Evolutionary conservation across 2,797 vertebrate species (phyloP).

Genomic region (Myotis findleyi): DNA sequence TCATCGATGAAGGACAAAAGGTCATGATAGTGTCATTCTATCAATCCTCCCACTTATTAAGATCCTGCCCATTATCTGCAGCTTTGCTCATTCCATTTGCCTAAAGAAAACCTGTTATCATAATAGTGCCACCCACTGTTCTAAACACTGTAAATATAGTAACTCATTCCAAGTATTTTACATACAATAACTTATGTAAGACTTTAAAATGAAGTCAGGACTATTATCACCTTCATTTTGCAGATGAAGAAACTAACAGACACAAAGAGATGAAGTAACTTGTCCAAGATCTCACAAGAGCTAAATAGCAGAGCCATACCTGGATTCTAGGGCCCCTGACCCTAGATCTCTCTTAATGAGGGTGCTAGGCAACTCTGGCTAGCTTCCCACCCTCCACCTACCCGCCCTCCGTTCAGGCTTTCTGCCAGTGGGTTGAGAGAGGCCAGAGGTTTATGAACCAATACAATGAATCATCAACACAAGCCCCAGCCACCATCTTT

Average conservation of each 20-base stretch:
- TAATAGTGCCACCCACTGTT: neutral
- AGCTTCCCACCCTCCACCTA: neutral
- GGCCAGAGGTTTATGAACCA: neutral
- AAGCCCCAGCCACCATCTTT: too few species aligned
- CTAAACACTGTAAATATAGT: neutral
- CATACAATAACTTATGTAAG: neutral
- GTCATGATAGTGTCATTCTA: neutral
- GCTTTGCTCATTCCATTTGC: neutral
- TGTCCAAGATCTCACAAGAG: neutral
- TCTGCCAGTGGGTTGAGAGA: neutral
- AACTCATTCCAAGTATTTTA: neutral
- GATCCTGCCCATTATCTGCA: neutral
- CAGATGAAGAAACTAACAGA: neutral
- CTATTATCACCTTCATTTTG: neutral
- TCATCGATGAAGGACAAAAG: neutral
- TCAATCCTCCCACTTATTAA: neutral
- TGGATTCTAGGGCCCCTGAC: neutral
- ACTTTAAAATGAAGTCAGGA: neutral
- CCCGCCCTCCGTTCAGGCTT: neutral
- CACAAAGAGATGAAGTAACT: neutral
- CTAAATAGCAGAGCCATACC: neutral
- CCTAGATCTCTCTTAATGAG: neutral
- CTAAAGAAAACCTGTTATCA: neutral
- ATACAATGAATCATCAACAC: neutral
- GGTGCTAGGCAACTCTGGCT: neutral